phyloP scores from a whole-genome alignment of 2,888 invertebrate genomes.

The Eupsilia transversa region DNA sequence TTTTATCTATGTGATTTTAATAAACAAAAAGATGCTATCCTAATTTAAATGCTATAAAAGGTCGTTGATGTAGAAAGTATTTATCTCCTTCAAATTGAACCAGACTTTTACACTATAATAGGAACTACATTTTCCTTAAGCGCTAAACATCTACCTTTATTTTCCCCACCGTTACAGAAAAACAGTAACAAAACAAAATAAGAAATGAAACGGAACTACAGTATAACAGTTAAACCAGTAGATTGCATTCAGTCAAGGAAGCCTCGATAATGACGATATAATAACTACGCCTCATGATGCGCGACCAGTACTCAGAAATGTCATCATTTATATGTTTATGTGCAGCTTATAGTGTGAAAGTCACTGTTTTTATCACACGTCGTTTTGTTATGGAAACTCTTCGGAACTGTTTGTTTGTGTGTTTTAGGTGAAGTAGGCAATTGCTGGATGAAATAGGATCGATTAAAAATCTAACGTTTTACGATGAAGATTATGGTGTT shows the following conservation, averaged over 20 bases:
- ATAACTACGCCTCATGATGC: conserved; percentile 53
- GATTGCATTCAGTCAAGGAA: conserved; percentile 57
- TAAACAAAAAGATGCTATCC: too few species aligned
- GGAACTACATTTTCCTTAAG: neutral
- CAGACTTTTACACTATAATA: neutral
- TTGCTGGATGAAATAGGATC: too few species aligned
- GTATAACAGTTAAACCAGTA: conserved; percentile 54
- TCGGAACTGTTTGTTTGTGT: neutral
- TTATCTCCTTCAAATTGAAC: too few species aligned
- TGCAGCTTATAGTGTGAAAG: conserved; percentile 64
- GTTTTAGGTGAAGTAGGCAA: neutral
- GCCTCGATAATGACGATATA: conserved; percentile 59
- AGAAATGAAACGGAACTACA: conserved; percentile 47
- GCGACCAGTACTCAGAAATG: conserved; percentile 54
- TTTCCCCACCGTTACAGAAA: neutral
- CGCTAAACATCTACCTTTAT: neutral
- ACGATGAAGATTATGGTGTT: neutral
- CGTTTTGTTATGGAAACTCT: conserved; percentile 37
- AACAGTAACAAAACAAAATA: conserved; percentile 2
- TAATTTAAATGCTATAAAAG: too few species aligned
- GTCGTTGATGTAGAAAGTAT: too few species aligned
- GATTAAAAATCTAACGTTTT: too few species aligned
- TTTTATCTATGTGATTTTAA: too few species aligned
- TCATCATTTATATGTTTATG: conserved; percentile 61
- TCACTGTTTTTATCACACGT: conserved; percentile 51